Evolutionary conservation across 2,113 vertebrate genomes (phyloP), one percentile per base, ranked within the genome.

Genomic region (Piprites chloris): DNA sequence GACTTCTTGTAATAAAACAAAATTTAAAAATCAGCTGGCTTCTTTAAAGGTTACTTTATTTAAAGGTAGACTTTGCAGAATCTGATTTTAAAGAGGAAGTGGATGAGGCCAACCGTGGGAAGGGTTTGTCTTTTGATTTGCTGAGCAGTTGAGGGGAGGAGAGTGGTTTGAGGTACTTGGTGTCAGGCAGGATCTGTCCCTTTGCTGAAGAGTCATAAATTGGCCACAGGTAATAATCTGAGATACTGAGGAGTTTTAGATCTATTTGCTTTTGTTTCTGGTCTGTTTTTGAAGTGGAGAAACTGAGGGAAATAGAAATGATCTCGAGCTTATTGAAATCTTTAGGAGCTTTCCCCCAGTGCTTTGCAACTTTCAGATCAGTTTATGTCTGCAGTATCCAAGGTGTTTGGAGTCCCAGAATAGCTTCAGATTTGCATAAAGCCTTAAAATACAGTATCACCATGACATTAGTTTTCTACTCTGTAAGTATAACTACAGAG

Each of bases 81-180:
- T 61, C 27, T 50, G 32, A 19, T 92, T 92, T 86, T 69, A n/a
- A 61, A 92, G 82, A 93, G 96, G 96, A 98, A 97, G 91, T 85
- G 92, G 90, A 87, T 82, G 52, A 47, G 72, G 35, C 33, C 32
- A 19, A 0, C 19, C 49, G 6, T 15, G 56, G 56, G 46, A 87
- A 61, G 49, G 19, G 32, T 76, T 85, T 85, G 46, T 32, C 59
- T 91, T 46, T 58, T 46, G 32, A 35, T 85, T 41, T 95, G 67
- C 74, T 50, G 42, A 72, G 94, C 49, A 90, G 12, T 19, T 63
- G 19, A 44, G 11, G 50, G 3, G 7, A 55, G 56, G 23, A 53
- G 23, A 42, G 62, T 0, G 14, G 49, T 79, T 77, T 66, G 55
- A 73, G 26, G 46, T 50, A 17, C 26, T 58, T 2, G 1, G 18